Evolutionary conservation across 1,140 invertebrate species (phyloP).

Genomic region (Meloidogyne chitwoodi): DNA sequence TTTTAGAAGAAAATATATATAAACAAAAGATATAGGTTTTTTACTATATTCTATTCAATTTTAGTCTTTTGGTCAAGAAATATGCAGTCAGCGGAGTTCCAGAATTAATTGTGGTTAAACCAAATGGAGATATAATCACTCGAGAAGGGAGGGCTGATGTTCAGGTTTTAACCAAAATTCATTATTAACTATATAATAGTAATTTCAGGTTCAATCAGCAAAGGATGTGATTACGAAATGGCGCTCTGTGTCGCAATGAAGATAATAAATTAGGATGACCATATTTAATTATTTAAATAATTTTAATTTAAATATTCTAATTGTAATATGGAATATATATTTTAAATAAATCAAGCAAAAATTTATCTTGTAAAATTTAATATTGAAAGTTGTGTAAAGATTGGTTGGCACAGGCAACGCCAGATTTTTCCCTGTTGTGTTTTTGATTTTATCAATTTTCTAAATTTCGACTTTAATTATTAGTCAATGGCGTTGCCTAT

Average conservation of each 20-base stretch:
- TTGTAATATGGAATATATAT: too few relatives aligned
- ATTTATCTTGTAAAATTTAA: neutral
- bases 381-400: neutral
- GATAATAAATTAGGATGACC: too few relatives aligned
- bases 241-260: neutral
- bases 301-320: too few relatives aligned
- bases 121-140: conserved; percentile 42
- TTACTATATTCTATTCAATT: conserved; percentile 7
- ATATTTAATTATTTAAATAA: too few relatives aligned
- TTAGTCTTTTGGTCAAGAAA: conserved; percentile 26
- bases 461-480: neutral
- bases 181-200: neutral
- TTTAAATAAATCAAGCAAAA: neutral
- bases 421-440: neutral
- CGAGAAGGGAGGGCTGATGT: conserved; percentile 27
- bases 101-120: conserved; percentile 49
- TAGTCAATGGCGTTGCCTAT: neutral
- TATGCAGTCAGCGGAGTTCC: conserved; percentile 53
- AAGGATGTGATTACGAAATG: neutral
- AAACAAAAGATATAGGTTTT: neutral
- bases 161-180: neutral
- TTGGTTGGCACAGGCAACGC: neutral
- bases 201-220: neutral
- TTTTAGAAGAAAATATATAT: neutral
- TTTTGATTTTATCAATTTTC: too few relatives aligned